Evolutionary conservation across 1,140 invertebrate genomes (phyloP), one percentile per base, ranked within the genome.

Genomic region (Heterodera carotae): DNA sequence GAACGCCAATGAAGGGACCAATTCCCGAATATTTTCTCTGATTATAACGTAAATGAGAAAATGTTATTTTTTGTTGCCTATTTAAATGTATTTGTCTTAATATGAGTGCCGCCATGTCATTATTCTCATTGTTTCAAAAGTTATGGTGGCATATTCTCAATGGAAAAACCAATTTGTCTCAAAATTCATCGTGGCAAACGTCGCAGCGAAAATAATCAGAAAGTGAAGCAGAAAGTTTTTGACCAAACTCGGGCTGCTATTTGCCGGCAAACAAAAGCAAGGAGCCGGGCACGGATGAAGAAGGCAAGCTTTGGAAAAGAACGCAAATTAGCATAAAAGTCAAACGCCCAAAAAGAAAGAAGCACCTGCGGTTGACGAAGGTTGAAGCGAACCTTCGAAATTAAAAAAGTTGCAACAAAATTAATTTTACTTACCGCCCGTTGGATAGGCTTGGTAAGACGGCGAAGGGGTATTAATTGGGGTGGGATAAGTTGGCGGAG

Each of bases 1-100:
- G 96, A 48, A 94, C 97, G 84, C 96, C 96, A 70, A 95, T 95
- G 10, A 99, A 99, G 90, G 98, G 98, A 88, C 97, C 97, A 25
- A 95, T 98, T 89, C 94, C 96, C 0, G 96, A 98, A 89, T 99
- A 99, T 90, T 99, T 99, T 90, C 92, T 99, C 74, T 92, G 36
- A 81, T 69, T 22, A n/a, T n/a, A n/a, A n/a, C n/a, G n/a, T n/a
- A n/a, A n/a, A n/a, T n/a, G n/a, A n/a, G n/a, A n/a, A n/a, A n/a
- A n/a, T n/a, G n/a, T n/a, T n/a, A n/a, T n/a, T n/a, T n/a, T n/a
- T n/a, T n/a, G n/a, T n/a, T n/a, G n/a, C n/a, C n/a, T n/a, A n/a
- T n/a, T n/a, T n/a, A n/a, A n/a, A n/a, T n/a, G n/a, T n/a, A n/a
- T n/a, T n/a, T n/a, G n/a, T n/a, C n/a, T n/a, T n/a, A n/a, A n/a